phyloP scores from a whole-genome alignment of 2,888 invertebrate genomes.

The Selenia dentaria region DNA sequence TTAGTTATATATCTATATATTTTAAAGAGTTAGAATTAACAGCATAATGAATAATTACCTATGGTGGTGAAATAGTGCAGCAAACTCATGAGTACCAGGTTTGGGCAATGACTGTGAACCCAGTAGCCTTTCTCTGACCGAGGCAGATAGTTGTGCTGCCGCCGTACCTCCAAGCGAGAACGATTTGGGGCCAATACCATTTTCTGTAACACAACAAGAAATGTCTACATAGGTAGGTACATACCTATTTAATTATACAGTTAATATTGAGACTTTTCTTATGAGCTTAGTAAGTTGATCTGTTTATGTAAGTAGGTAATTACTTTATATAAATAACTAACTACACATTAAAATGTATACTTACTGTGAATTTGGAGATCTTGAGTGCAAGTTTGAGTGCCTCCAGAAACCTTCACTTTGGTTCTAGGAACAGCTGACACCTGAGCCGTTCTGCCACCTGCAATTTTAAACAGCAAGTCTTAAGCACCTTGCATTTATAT shows the following conservation, averaged over 20 bases:
- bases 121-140: slow-evolving; percentile 92
- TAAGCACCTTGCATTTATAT: too few relatives aligned
- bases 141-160: slow-evolving; percentile 94
- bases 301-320: too few relatives aligned
- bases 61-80: slow-evolving; percentile 86
- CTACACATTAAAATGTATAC: too few relatives aligned
- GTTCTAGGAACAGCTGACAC: slow-evolving; percentile 94
- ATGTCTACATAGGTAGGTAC: too few relatives aligned
- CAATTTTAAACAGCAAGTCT: slow-evolving; percentile 20
- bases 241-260: too few relatives aligned
- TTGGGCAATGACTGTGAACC: slow-evolving; percentile 95
- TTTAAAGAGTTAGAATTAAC: too few relatives aligned
- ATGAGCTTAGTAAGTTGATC: too few relatives aligned
- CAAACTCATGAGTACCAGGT: slow-evolving; percentile 89
- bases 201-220: slow-evolving; percentile 78
- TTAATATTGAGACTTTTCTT: too few relatives aligned
- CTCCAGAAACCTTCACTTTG: slow-evolving; percentile 95
- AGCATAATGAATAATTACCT: too few relatives aligned
- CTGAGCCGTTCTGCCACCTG: slow-evolving; percentile 89
- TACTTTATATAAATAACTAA: too few relatives aligned
- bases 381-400: slow-evolving; percentile 94
- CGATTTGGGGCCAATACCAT: slow-evolving; percentile 92
- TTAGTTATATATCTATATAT: too few relatives aligned
- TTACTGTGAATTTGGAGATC: slow-evolving; percentile 89
- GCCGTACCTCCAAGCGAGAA: slow-evolving; percentile 94